phyloP scores from a whole-genome alignment of 1,140 invertebrate genomes.

The Solen grandis region DNA sequence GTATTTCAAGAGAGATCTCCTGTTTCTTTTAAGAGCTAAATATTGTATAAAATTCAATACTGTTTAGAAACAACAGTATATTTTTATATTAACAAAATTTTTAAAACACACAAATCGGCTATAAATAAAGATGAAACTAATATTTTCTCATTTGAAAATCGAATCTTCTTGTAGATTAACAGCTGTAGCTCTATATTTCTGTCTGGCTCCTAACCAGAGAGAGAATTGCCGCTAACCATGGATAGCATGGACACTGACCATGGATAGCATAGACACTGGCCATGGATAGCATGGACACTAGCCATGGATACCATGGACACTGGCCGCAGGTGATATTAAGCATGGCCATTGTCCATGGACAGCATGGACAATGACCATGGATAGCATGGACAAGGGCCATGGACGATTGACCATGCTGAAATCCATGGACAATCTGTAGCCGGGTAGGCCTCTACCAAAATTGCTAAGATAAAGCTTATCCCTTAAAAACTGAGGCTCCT shows the following conservation, averaged over 20 bases:
- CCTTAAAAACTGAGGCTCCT: no score
- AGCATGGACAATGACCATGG: conserved; percentile 14
- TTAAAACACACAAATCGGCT: no score
- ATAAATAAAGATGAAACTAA: no score
- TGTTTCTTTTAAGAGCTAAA: no score
- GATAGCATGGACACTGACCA: background rate
- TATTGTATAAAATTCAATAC: no score
- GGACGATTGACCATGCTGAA: background rate
- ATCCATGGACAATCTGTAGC: conserved; percentile 5
- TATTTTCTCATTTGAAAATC: background rate
- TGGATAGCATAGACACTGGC: background rate
- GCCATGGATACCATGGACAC: background rate
- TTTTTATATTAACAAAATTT: no score
- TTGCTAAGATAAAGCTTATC: no score
- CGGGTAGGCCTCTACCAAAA: no score
- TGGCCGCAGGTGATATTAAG: background rate
- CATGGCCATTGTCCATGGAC: conserved; percentile 7
- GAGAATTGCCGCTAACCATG: background rate
- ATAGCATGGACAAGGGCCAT: background rate
- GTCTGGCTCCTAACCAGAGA: background rate
- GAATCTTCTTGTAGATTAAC: background rate
- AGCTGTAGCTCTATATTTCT: background rate
- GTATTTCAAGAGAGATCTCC: background rate
- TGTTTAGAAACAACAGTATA: no score
- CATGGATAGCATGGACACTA: background rate